phyloP scores from a whole-genome alignment of 2,888 invertebrate species.

The Pristionchus maxplancki region DNA sequence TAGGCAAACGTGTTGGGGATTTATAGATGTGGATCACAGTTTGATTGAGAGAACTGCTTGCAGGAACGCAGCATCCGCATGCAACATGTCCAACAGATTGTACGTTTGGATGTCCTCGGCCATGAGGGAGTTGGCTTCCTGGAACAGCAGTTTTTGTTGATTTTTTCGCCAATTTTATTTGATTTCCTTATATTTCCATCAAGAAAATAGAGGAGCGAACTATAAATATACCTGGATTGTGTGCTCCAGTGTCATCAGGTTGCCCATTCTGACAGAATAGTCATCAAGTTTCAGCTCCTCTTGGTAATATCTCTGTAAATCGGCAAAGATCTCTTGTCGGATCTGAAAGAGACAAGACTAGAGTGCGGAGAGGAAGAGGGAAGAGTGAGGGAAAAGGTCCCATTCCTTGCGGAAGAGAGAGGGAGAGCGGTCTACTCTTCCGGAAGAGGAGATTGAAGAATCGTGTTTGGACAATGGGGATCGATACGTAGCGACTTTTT shows the following conservation, averaged over 20 bases:
- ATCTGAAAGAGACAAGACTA: not conserved
- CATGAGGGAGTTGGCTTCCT: conserved; percentile 28
- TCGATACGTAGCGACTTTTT: too few species aligned
- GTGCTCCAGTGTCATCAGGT: conserved; percentile 36
- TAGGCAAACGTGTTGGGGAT: not conserved
- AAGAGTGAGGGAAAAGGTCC: too few species aligned
- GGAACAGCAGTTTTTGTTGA: not conserved
- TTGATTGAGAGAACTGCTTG: not conserved
- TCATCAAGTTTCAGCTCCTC: not conserved
- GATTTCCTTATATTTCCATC: not conserved
- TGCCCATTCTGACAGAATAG: conserved; percentile 14
- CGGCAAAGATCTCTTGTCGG: not conserved
- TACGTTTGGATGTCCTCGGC: conserved; percentile 15
- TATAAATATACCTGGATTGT: not conserved
- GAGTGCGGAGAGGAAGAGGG: too few species aligned
- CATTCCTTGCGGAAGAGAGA: too few species aligned
- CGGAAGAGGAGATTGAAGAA: too few species aligned
- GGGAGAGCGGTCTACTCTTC: too few species aligned
- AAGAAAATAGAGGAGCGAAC: not conserved
- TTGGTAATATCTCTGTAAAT: not conserved
- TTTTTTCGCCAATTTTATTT: not conserved
- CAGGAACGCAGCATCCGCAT: not conserved
- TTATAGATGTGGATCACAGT: not conserved
- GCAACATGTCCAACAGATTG: not conserved
- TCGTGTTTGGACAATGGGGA: too few species aligned